phyloP scores from a whole-genome alignment of 2,888 invertebrate genomes.

The Platerodrilus igneus region DNA sequence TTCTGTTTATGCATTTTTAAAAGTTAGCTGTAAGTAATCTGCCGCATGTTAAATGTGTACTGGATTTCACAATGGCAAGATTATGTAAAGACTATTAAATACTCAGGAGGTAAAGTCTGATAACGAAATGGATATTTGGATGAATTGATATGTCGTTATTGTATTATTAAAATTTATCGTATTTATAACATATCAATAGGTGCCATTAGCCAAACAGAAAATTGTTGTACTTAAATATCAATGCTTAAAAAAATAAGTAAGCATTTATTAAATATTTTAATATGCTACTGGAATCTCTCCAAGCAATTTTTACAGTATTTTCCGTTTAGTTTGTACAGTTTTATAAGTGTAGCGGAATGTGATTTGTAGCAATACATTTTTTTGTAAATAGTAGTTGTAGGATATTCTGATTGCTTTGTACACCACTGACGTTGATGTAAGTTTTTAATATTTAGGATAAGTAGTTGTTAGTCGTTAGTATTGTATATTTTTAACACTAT shows the following conservation, averaged over 20 bases:
- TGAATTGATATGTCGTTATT: neutral
- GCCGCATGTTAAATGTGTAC: conserved; percentile 20
- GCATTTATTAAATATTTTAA: conserved; percentile 27
- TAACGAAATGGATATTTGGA: conserved; percentile 11
- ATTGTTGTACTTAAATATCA: conserved; percentile 26
- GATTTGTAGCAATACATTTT: conserved; percentile 29
- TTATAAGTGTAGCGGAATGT: no score
- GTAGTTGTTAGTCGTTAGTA: conserved; percentile 12
- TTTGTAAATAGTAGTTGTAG: conserved; percentile 11
- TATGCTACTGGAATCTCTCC: conserved; percentile 29
- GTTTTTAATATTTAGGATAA: conserved; percentile 26
- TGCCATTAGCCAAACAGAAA: conserved; percentile 25
- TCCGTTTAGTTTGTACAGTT: conserved; percentile 33
- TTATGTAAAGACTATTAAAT: conserved; percentile 39
- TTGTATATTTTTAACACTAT: conserved; percentile 17
- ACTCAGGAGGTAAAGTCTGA: conserved; percentile 48
- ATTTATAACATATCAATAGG: conserved; percentile 28
- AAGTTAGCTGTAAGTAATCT: no score
- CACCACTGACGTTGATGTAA: no score
- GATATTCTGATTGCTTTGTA: conserved; percentile 12
- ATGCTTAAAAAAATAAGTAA: conserved; percentile 24
- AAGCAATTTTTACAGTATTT: conserved; percentile 44
- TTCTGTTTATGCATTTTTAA: no score
- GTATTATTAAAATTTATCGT: neutral
- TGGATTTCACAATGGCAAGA: conserved; percentile 30